phyloP scores from a whole-genome alignment of 2,797 vertebrate genomes.

The Artibeus jamaicensis region DNA sequence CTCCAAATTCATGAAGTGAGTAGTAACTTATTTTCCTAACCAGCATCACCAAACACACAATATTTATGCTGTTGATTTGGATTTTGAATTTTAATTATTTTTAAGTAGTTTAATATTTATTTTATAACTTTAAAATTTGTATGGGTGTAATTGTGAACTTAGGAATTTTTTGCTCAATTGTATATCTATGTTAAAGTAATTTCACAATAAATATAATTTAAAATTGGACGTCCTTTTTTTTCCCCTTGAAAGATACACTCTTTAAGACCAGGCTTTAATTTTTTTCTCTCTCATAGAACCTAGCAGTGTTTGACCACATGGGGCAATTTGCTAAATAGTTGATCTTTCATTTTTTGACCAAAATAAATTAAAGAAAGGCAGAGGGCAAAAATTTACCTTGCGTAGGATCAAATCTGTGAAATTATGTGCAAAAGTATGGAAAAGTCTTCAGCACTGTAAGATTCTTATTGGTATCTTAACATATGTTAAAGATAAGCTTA shows the following conservation, averaged over 20 bases:
- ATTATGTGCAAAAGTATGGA: not conserved
- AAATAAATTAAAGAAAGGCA: constrained; percentile 6
- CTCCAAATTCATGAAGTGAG: not conserved
- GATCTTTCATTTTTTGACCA: not conserved
- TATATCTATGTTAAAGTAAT: not conserved
- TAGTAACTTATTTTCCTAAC: not conserved
- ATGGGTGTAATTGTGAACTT: not conserved
- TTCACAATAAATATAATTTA: not conserved
- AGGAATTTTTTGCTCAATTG: not conserved
- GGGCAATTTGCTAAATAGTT: not conserved
- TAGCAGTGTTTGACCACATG: not conserved
- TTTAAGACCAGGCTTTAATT: not conserved
- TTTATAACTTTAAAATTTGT: not conserved
- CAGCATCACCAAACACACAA: not conserved
- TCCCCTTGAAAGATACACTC: not conserved
- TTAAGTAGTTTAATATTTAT: not conserved
- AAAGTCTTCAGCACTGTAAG: not conserved
- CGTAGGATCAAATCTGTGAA: not conserved
- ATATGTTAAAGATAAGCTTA: not conserved
- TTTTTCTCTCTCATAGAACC: not conserved
- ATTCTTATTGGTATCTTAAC: not conserved
- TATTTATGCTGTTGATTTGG: not conserved
- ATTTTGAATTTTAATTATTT: not conserved
- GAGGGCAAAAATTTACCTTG: not conserved
- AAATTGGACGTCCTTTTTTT: not conserved